phyloP scores from a whole-genome alignment of 2,888 invertebrate species.

The Harmothoe impar region DNA sequence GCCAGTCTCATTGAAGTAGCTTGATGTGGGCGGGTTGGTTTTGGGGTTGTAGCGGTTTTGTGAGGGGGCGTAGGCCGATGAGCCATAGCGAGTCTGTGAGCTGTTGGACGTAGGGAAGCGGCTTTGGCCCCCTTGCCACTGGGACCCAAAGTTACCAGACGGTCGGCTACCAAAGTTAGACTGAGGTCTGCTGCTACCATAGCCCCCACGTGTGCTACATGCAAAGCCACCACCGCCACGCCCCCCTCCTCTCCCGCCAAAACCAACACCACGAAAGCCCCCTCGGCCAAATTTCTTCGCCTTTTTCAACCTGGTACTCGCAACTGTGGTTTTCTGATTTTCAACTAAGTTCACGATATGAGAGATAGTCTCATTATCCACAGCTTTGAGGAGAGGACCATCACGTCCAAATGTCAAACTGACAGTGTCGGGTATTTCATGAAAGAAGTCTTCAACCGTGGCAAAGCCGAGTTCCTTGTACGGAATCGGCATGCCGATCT shows the following conservation, averaged over 20 bases:
- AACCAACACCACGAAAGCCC: background rate
- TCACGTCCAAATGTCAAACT: background rate
- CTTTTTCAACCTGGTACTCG: background rate
- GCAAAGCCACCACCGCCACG: constrained; percentile 5
- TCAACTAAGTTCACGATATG: constrained; percentile 38
- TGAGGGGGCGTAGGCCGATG: background rate
- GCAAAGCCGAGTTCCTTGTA: constrained; percentile 44
- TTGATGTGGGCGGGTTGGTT: background rate
- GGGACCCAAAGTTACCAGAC: too few species aligned
- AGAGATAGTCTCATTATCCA: constrained; percentile 26
- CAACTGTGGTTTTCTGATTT: constrained; percentile 42
- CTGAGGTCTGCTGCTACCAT: background rate
- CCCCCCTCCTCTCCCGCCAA: background rate
- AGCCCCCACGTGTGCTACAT: background rate
- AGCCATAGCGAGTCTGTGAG: too few species aligned
- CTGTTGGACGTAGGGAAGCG: too few species aligned
- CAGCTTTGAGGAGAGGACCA: background rate
- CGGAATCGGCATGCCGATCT: constrained; percentile 21
- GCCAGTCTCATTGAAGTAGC: too few species aligned
- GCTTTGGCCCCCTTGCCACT: too few species aligned
- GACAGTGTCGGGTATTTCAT: constrained; percentile 46
- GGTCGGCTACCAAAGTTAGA: too few species aligned
- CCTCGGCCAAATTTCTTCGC: background rate
- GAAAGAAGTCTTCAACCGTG: constrained; percentile 41
- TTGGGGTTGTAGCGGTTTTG: constrained; percentile 10